phyloP scores from a whole-genome alignment of 2,113 vertebrate genomes.

The Synchiropus splendidus region DNA sequence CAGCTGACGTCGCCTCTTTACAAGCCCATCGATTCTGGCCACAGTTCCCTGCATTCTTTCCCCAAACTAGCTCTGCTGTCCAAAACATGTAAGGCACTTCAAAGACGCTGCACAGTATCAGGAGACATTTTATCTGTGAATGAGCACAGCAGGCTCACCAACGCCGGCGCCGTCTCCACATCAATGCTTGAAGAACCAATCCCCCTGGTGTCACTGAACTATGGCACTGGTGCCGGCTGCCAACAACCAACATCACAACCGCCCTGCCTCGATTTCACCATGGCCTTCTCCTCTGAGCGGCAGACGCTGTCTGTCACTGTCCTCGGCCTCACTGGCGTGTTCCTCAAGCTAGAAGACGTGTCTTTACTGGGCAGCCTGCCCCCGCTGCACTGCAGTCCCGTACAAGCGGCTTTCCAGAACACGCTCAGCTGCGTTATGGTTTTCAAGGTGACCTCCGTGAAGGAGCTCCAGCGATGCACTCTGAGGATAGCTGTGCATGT shows the following conservation, averaged over 20 bases:
- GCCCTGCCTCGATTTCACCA: slow-evolving; percentile 60
- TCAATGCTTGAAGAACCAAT: slow-evolving; percentile 31
- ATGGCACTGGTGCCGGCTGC: slow-evolving; percentile 34
- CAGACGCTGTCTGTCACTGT: slow-evolving; percentile 54
- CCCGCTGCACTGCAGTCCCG: slow-evolving; percentile 37
- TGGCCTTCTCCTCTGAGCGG: slow-evolving; percentile 54
- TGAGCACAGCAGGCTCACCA: slow-evolving; percentile 39
- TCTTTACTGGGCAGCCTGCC: slow-evolving; percentile 56
- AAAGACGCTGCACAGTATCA: slow-evolving; percentile 40
- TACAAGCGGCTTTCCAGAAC: slow-evolving; percentile 4
- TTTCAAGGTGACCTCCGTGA: slow-evolving; percentile 47
- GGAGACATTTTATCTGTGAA: slow-evolving; percentile 10
- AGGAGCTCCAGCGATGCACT: slow-evolving; percentile 54
- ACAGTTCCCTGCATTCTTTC: slow-evolving; percentile 41
- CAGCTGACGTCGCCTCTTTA: slow-evolving; percentile 20
- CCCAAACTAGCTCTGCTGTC: slow-evolving; percentile 49
- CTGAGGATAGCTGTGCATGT: slow-evolving; percentile 51
- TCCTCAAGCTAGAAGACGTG: slow-evolving; percentile 43
- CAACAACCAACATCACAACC: slow-evolving; percentile 14
- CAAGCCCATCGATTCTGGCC: slow-evolving; percentile 27
- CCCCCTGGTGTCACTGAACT: slow-evolving; percentile 24
- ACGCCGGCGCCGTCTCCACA: slow-evolving; percentile 3
- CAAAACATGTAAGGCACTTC: slow-evolving; percentile 40
- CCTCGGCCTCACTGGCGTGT: slow-evolving; percentile 47
- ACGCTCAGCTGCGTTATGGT: slow-evolving; percentile 41